phyloP scores from a whole-genome alignment of 30 jellyfish, hydroid and myxozoan species.

The Catostylus mosaicus region DNA sequence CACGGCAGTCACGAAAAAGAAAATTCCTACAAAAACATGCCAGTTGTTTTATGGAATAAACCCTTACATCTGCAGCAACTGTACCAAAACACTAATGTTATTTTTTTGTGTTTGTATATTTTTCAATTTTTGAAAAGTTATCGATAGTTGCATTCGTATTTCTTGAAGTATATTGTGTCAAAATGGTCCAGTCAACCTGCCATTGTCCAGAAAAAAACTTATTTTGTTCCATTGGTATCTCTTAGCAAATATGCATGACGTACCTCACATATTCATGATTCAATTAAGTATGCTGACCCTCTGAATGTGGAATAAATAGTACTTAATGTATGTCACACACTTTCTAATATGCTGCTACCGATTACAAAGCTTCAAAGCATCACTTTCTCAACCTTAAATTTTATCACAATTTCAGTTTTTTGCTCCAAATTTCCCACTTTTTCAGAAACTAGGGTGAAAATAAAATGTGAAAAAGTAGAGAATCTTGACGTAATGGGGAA shows the following conservation, averaged over 20 bases:
- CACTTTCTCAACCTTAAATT: neutral
- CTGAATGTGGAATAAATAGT: neutral
- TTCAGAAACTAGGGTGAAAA: neutral
- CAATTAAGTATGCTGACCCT: too few relatives aligned
- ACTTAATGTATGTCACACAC: neutral
- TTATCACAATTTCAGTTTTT: neutral
- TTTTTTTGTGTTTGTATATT: neutral
- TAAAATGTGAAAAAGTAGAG: conserved; percentile 5
- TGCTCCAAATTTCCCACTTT: conserved; percentile 1
- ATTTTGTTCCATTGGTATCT: neutral
- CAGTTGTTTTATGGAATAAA: neutral
- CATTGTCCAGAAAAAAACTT: neutral
- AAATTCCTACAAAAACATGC: neutral
- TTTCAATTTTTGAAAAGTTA: too few relatives aligned
- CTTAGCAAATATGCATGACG: too few relatives aligned
- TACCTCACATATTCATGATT: too few relatives aligned
- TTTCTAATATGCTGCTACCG: neutral
- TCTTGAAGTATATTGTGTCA: too few relatives aligned
- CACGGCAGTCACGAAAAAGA: conserved; percentile 11
- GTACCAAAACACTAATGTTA: neutral
- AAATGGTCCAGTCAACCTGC: too few relatives aligned
- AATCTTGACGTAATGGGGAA: conserved; percentile 18
- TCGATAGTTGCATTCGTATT: neutral
- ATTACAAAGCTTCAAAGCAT: neutral
- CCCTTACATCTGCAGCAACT: neutral